A percentile compares a stretch with the other conserved stretches of the same genome.
Evolutionary conservation across 2,888 invertebrate genomes (phyloP).

Genomic region (Meiosimyza platycephala): DNA sequence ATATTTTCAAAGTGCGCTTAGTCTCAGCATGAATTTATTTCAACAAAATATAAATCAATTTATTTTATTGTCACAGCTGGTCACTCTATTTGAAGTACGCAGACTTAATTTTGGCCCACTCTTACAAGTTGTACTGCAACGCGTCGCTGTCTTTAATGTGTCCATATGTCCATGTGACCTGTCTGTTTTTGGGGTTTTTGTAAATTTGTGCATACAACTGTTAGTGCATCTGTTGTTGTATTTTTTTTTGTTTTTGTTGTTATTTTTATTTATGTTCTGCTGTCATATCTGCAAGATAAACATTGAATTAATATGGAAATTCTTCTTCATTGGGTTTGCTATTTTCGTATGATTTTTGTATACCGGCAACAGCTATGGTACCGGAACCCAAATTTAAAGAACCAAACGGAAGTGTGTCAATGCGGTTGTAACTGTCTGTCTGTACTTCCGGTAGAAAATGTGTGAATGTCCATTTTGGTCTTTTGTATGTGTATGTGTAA

Average conservation of each 20-base stretch:
- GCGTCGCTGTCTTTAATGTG: background rate
- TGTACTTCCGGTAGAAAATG: background rate
- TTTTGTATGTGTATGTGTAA: background rate
- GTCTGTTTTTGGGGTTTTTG: background rate
- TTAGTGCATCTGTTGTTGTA: slow-evolving; percentile 31
- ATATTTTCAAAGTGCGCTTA: too few relatives aligned
- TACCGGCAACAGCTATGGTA: too few relatives aligned
- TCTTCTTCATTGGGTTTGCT: slow-evolving; percentile 22
- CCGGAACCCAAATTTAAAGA: slow-evolving; percentile 4
- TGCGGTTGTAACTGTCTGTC: slow-evolving; percentile 16
- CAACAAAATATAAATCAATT: too few relatives aligned
- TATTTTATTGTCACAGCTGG: too few relatives aligned
- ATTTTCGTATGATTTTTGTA: background rate
- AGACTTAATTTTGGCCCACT: too few relatives aligned
- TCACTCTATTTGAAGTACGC: too few relatives aligned
- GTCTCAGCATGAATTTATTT: too few relatives aligned
- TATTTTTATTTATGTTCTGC: slow-evolving; percentile 34
- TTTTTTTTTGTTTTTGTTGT: slow-evolving; percentile 25
- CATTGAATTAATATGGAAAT: slow-evolving; percentile 48
- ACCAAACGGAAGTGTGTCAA: slow-evolving; percentile 33
- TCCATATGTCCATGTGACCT: background rate
- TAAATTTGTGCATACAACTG: background rate
- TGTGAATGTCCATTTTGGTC: background rate
- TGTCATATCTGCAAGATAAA: slow-evolving; percentile 47
- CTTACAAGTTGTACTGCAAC: background rate